Evolutionary conservation across 2,888 invertebrate genomes (phyloP).

Genomic region (Eupithecia pulchellata): DNA sequence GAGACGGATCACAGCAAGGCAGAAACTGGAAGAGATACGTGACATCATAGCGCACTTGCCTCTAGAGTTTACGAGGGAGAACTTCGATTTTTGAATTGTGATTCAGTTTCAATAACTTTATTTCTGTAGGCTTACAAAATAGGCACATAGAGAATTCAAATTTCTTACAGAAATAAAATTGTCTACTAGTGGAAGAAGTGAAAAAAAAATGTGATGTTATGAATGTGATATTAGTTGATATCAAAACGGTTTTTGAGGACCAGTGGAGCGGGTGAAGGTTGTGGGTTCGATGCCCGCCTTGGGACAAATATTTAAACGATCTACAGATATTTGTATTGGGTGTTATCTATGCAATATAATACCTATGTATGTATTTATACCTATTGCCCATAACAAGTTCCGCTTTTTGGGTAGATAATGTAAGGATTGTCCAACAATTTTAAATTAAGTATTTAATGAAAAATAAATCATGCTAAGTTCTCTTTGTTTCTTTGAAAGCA

Average conservation of each 20-base stretch:
- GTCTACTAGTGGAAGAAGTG: no score
- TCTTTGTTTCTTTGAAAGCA: not conserved
- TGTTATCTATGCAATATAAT: not conserved
- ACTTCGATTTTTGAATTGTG: constrained; percentile 51
- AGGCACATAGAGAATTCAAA: no score
- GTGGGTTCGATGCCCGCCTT: not conserved
- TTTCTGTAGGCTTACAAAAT: no score
- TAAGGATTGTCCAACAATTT: not conserved
- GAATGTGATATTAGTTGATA: not conserved
- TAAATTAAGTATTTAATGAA: not conserved
- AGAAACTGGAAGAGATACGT: constrained; percentile 60
- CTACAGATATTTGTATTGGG: not conserved
- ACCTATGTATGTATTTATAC: not conserved
- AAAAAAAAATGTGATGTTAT: no score
- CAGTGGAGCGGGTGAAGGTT: not conserved
- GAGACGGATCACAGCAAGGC: constrained; percentile 62
- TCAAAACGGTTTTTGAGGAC: not conserved
- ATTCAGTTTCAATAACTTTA: no score
- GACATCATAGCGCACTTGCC: constrained; percentile 67
- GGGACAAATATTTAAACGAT: not conserved
- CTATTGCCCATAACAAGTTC: not conserved
- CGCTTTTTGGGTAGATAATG: not conserved
- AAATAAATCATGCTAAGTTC: not conserved
- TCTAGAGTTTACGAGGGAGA: constrained; percentile 54
- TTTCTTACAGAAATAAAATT: no score